Evolutionary conservation across 2,888 invertebrate species (phyloP).

Genomic region (Meghimatium bilineatum): DNA sequence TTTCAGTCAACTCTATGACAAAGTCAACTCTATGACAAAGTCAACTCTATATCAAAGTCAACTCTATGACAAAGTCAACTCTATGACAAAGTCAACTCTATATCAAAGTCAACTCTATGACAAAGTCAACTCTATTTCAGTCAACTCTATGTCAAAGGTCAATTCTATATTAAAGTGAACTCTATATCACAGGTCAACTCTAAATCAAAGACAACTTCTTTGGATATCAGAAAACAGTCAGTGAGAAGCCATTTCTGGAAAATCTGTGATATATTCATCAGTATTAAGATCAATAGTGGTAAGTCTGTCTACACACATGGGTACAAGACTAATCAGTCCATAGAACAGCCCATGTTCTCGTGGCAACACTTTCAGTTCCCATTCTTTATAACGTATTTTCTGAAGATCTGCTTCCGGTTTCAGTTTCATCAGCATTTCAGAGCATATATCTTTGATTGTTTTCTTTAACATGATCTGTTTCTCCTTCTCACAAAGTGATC

Average conservation of each 20-base stretch:
- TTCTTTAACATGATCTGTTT: conserved; percentile 63
- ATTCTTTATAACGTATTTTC: conserved; percentile 58
- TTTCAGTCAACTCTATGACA: too few relatives aligned
- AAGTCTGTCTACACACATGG: conserved; percentile 61
- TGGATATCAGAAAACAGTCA: not conserved
- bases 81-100: too few relatives aligned
- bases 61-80: too few relatives aligned
- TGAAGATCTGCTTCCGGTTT: conserved; percentile 58
- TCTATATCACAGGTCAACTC: too few relatives aligned
- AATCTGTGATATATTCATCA: conserved; percentile 67
- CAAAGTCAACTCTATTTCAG: too few relatives aligned
- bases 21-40: too few relatives aligned
- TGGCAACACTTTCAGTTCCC: conserved; percentile 59
- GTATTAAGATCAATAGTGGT: conserved; percentile 65
- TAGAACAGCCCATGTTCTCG: conserved; percentile 65
- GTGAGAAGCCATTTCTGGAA: conserved; percentile 48
- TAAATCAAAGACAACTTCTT: too few relatives aligned
- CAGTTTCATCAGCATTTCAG: conserved; percentile 57
- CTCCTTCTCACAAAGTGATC: conserved; percentile 63
- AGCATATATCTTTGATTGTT: conserved; percentile 55
- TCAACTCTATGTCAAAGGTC: too few relatives aligned
- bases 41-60: too few relatives aligned
- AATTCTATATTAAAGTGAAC: too few relatives aligned
- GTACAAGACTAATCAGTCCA: conserved; percentile 66
- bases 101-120: too few relatives aligned